Evolutionary conservation across 1,140 invertebrate genomes (phyloP).

Genomic region (Zaprionus taronus): DNA sequence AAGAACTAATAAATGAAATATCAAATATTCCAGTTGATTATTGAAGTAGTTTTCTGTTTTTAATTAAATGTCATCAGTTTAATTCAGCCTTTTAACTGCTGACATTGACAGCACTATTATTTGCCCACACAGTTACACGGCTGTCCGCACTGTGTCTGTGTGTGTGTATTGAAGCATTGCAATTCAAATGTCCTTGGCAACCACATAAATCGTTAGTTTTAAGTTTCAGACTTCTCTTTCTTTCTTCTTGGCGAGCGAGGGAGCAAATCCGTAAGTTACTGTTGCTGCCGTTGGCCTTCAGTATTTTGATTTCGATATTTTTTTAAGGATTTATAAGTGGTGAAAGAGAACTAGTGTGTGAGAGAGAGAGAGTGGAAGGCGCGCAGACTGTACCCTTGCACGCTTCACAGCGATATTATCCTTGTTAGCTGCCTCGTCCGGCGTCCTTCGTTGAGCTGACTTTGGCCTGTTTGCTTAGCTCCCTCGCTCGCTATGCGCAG

Average conservation of each 20-base stretch:
- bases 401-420: slow-evolving; percentile 35
- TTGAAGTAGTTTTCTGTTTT: not conserved
- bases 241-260: not conserved
- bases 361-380: not conserved
- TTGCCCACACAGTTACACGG: not conserved
- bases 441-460: slow-evolving; percentile 42
- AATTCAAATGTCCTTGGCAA: slow-evolving; percentile 59
- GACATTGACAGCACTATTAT: slow-evolving; percentile 3
- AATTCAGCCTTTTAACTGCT: not conserved
- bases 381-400: slow-evolving; percentile 20
- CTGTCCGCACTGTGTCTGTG: slow-evolving; percentile 7
- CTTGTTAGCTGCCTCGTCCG: slow-evolving; percentile 33
- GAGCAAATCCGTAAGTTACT: slow-evolving; percentile 19
- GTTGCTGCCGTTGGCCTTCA: slow-evolving; percentile 25
- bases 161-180: slow-evolving; percentile 37
- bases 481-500: not conserved
- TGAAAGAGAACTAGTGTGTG: not conserved
- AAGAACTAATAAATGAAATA: not conserved
- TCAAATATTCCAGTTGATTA: not conserved
- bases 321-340: slow-evolving; percentile 55
- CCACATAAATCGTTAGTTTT: slow-evolving; percentile 56
- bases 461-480: slow-evolving; percentile 47
- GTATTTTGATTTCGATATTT: slow-evolving; percentile 63
- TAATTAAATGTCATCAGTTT: not conserved
- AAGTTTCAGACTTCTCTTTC: slow-evolving; percentile 41